A percentile compares a stretch with the other conserved stretches of the same genome.
Evolutionary conservation across 2,113 vertebrate genomes (phyloP).

Genomic region (Oxygymnocypris stewartii): DNA sequence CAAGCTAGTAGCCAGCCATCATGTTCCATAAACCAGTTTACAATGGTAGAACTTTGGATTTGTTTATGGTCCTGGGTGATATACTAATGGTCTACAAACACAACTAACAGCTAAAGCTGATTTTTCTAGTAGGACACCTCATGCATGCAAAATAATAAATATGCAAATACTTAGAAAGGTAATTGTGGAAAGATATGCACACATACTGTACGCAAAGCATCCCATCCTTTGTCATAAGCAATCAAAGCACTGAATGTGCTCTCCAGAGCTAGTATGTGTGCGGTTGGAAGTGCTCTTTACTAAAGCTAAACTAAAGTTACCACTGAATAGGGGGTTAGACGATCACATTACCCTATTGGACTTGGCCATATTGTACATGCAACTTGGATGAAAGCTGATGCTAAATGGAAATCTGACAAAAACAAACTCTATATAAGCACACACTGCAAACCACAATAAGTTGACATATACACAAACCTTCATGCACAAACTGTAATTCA

Average conservation of each 20-base stretch:
- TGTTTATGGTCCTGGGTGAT: not conserved
- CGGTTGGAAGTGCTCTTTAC: not conserved
- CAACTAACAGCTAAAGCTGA: not conserved
- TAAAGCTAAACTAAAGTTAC: constrained; percentile 10
- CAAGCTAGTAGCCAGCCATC: not conserved
- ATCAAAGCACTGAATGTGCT: not conserved
- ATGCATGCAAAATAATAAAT: not conserved
- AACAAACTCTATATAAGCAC: not conserved
- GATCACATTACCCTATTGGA: not conserved
- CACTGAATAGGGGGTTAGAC: not conserved
- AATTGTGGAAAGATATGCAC: not conserved
- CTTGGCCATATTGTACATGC: not conserved
- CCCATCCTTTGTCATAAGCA: constrained; percentile 2
- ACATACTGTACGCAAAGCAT: not conserved
- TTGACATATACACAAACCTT: constrained; percentile 3
- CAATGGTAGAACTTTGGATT: not conserved
- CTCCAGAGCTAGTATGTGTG: not conserved
- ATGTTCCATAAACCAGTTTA: not conserved
- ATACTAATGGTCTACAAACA: not conserved
- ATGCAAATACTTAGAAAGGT: not conserved
- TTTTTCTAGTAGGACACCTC: not conserved
- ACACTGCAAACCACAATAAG: not conserved
- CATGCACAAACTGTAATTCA: not conserved
- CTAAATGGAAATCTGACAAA: constrained; percentile 3
- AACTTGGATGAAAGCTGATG: constrained; percentile 18